Evolutionary conservation across 2,797 vertebrate genomes (phyloP), one percentile per base, ranked within the genome.

Genomic region (Nyctibius grandis): DNA sequence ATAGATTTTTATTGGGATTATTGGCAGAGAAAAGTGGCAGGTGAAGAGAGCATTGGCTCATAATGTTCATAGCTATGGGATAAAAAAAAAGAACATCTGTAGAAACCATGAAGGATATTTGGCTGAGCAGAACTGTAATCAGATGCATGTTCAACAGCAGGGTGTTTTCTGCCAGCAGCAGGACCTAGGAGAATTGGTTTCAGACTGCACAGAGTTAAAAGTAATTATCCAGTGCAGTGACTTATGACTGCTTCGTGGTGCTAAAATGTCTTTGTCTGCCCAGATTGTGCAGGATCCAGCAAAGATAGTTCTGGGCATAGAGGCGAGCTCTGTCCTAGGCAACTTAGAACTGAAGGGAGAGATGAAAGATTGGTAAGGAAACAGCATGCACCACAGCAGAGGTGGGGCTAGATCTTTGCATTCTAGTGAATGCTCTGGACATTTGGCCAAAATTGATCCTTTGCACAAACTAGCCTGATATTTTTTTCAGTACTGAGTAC

Each of bases 161-260:
- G 5, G 18, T 47, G 67, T 57, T 53, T 47, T 82, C 76, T 95
- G 91, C 94, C 93, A 89, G 80, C 88, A 95, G 72, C 84, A 80
- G 80, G 84, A 67, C 88, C 93, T 89, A 6, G 34, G 77, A 92
- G 93, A 70, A 42, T 74, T 91, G 74, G 20, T 45, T 64, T 80
- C 86, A 89, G 90, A 80, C 86, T 88, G 75, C 38, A 67, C 78
- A 83, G 94, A 92, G 94, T 96, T 96, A 95, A 95, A 93, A 87
- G 80, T 40, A n/a, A 82, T 93, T 91, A 85, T 9, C 36, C 67
- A 87, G 51, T 5, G 60, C 73, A 42, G 68, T 76, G 94, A 85
- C 40, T 94, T 84, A 40, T 1, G 47, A 13, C 31, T 88, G 54
- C 67, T 90, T 36, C 28, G 67, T 48, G 69, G 73, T 82, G 88